Conservation (phyloP, 1,140 invertebrate species). For the Mactra quadrangularis region DNA sequence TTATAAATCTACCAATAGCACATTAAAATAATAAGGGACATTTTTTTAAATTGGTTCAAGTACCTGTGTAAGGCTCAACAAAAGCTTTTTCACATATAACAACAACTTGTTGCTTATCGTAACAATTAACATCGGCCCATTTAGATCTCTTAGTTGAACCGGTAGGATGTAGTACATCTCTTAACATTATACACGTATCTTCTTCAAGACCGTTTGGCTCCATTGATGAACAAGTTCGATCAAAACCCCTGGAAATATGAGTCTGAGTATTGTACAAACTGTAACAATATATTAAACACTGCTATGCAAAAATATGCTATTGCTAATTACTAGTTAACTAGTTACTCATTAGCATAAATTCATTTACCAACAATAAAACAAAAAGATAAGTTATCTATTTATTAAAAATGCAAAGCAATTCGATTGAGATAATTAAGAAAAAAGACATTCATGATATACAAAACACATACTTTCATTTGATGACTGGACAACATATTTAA, state of each 20-base stretch:
- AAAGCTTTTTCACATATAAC: not conserved
- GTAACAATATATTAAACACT: no score
- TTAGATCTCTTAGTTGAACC: not conserved
- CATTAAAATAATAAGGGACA: no score
- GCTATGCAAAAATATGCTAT: not conserved
- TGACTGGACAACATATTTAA: no score
- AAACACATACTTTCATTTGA: no score
- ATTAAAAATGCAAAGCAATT: not conserved
- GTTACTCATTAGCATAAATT: not conserved
- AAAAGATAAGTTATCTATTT: not conserved
- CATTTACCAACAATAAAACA: not conserved
- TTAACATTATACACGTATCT: slow-evolving; percentile 16
- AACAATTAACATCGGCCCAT: slow-evolving; percentile 28
- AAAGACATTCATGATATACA: not conserved
- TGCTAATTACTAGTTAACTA: not conserved
- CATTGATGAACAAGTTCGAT: not conserved
- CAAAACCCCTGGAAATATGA: slow-evolving; percentile 34
- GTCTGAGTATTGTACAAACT: no score
- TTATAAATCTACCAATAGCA: no score
- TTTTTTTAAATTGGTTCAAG: no score
- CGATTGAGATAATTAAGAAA: not conserved
- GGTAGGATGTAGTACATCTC: not conserved
- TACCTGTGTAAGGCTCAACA: not conserved
- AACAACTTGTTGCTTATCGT: not conserved
- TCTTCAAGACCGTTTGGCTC: slow-evolving; percentile 10